Conservation (phyloP, 2,797 vertebrate species). For the Zenarchopterus dispar region DNA sequence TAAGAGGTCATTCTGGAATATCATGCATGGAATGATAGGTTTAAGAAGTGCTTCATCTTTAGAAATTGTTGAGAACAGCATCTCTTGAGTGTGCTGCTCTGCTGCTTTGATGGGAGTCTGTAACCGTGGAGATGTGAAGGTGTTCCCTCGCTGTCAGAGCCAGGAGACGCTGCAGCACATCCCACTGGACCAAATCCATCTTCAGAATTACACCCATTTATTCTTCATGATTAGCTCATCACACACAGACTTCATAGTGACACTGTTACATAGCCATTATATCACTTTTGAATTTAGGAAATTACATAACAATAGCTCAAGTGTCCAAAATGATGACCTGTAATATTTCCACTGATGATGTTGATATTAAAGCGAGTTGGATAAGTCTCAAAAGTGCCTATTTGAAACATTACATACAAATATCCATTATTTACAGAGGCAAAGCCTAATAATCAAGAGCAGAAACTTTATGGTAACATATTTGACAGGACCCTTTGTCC, state of each 20-base stretch:
- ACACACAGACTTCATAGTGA: conserved; percentile 20
- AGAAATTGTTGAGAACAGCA: background rate
- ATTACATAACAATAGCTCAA: background rate
- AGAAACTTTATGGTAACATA: no score
- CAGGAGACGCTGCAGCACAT: conserved; percentile 43
- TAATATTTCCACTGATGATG: no score
- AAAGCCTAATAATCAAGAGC: no score
- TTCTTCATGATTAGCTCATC: conserved; percentile 56
- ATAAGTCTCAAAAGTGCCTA: no score
- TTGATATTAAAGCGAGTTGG: no score
- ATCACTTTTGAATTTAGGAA: background rate
- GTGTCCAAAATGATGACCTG: no score
- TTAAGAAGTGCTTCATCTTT: no score
- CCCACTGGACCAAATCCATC: conserved; percentile 58
- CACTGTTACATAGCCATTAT: conserved; percentile 4
- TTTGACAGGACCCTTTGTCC: no score
- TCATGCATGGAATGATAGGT: no score
- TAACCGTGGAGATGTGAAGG: conserved; percentile 71
- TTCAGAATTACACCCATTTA: conserved; percentile 43
- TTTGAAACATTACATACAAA: no score
- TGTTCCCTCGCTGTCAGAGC: conserved; percentile 43
- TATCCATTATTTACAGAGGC: no score
- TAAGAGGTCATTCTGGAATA: no score
- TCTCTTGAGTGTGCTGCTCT: conserved; percentile 28
- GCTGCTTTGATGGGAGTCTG: conserved; percentile 73